Evolutionary conservation across 2,888 invertebrate species (phyloP).

Genomic region (Oscheius sp.): DNA sequence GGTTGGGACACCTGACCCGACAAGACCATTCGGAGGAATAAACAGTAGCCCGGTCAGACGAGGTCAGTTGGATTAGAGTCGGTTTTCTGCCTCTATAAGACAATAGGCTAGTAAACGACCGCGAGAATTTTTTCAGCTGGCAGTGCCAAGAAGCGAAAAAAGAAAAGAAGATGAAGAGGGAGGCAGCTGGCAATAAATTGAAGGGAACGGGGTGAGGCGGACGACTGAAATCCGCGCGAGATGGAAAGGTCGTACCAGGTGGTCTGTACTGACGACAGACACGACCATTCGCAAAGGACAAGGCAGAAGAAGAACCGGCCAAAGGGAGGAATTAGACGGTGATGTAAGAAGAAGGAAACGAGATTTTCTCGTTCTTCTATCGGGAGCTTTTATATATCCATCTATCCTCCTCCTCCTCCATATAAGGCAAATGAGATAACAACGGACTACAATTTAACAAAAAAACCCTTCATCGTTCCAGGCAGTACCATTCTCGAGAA

Average conservation of each 20-base stretch:
- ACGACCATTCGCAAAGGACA: slow-evolving; percentile 27
- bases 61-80: slow-evolving; percentile 26
- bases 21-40: slow-evolving; percentile 25
- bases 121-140: slow-evolving; percentile 13
- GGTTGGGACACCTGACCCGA: slow-evolving; percentile 30
- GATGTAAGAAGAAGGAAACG: not conserved
- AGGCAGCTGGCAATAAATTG: not conserved
- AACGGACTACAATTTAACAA: no score
- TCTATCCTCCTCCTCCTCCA: no score
- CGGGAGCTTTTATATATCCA: no score
- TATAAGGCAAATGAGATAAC: no score
- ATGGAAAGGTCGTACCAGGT: slow-evolving; percentile 30
- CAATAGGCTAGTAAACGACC: not conserved
- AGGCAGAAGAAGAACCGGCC: not conserved
- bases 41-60: slow-evolving; percentile 28
- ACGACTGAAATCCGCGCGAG: slow-evolving; percentile 24
- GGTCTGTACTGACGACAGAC: slow-evolving; percentile 21
- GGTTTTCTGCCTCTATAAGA: not conserved
- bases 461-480: no score
- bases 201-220: not conserved
- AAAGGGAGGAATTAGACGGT: not conserved
- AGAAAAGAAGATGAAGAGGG: slow-evolving; percentile 1
- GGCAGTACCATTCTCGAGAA: no score
- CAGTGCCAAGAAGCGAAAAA: slow-evolving; percentile 4
- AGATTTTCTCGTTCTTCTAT: not conserved